Base-by-base conservation (phyloP, 2,888 invertebrate genomes). In the Chrysolina haemoptera region DNA sequence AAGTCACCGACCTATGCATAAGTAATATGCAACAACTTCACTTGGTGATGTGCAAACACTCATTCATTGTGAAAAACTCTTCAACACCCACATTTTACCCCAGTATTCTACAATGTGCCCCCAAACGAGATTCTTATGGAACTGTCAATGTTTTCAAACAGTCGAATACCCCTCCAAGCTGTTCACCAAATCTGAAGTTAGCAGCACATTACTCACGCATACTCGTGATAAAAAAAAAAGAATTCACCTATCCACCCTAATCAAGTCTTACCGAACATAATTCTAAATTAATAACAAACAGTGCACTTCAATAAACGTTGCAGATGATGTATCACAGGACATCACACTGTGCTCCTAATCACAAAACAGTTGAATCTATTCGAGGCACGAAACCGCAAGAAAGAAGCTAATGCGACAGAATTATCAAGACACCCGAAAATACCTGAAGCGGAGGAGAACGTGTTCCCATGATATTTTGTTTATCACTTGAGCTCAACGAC, bases 251-350 rank as follows among this genome's bases (percentile, higher is more conserved):
- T 18, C 18, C 18, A 53, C 53, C 53, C 53, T 53, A 53, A 53
- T 53, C 53, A 18, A 53, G 53, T 53, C 53, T 20, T 12, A 11
- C 14, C 0, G 20, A 53, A 53, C 20, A 20, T 20, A 22, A 18
- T 20, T 53, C 20, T 53, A 53, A 53, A 53, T 22, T 5, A 53
- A 22, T 18, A 53, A 18, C 53, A 18, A 53, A 53, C 22, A 10
- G 53, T 53, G 53, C 53, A 53, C 14, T 53, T 11, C 9, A 18
- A 14, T 3, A 53, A 53, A 53, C 10, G 53, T 53, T 53, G 53
- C 53, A 11, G 20, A 53, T 48, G 48, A 48, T 53, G 53, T 20
- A 53, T 53, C 53, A 53, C 53, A 53, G 53, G 20, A 53, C 53
- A 53, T 20, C 53, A 53, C 20, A 18, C 53, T 53, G 53, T 53